These are phyloP conservation scores for Nothoprocta perdicaria DNA, from an alignment of 2,113 vertebrate species.

Conservation along the genomic window DNA sequence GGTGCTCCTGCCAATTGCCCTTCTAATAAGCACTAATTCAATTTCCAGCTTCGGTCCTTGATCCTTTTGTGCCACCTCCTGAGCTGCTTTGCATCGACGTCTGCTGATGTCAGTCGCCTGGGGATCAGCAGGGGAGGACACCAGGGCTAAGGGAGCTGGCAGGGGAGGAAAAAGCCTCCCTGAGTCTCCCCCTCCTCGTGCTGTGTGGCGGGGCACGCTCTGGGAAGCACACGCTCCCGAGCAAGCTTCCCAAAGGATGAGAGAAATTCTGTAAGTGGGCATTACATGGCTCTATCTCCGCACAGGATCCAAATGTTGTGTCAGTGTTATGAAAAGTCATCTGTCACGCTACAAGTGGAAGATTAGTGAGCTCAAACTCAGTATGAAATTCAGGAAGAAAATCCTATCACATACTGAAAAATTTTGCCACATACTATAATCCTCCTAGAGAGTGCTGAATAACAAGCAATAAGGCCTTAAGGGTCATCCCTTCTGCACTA, in stretches of 20 bases:
- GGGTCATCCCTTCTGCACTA: background rate
- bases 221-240: accelerated
- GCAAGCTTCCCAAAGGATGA: background rate
- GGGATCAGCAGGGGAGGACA: background rate
- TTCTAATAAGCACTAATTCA: slow-evolving; percentile 43
- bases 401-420: background rate
- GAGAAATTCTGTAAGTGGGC: accelerated
- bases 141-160: background rate
- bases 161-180: accelerated
- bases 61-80: slow-evolving; percentile 35
- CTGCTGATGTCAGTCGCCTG: slow-evolving; percentile 49
- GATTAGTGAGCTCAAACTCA: slow-evolving; percentile 43
- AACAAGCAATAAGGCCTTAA: background rate
- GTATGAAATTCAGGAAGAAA: slow-evolving; percentile 46
- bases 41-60: slow-evolving; percentile 57
- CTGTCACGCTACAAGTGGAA: background rate
- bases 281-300: accelerated
- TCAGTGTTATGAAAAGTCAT: background rate
- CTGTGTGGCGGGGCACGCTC: background rate
- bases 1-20: background rate
- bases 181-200: background rate
- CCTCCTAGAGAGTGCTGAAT: background rate
- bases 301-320: background rate
- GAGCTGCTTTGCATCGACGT: slow-evolving; percentile 22
- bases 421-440: background rate